Evolutionary conservation across 2,797 vertebrate genomes (phyloP).

Genomic region (Sarcophilus harrisii): DNA sequence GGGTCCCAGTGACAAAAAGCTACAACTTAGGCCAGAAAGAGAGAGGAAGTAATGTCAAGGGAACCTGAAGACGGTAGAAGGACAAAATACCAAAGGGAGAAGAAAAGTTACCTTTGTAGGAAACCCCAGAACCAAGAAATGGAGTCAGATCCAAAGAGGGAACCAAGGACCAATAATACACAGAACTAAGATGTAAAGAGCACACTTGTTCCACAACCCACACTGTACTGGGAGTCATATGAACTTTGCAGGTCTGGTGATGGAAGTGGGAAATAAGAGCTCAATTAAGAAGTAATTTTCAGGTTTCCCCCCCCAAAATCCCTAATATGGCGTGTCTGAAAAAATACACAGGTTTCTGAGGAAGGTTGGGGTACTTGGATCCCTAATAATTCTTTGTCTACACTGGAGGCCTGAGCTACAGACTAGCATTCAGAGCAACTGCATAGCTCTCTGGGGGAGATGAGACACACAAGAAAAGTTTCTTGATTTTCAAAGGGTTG

Average conservation of each 20-base stretch:
- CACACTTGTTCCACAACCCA: not conserved
- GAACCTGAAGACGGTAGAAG: not conserved
- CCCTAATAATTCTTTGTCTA: not conserved
- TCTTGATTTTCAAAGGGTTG: not conserved
- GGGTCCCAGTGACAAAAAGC: not conserved
- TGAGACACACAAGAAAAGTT: not conserved
- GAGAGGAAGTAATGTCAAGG: not conserved
- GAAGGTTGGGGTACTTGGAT: not conserved
- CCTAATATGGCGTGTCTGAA: not conserved
- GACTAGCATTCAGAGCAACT: not conserved
- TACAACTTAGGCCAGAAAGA: not conserved
- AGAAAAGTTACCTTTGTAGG: not conserved
- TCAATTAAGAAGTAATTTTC: not conserved
- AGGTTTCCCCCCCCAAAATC: not conserved
- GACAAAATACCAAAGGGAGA: not conserved
- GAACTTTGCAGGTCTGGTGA: not conserved
- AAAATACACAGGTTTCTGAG: not conserved
- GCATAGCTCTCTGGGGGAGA: no score
- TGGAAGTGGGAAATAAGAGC: not conserved
- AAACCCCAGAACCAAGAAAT: not conserved
- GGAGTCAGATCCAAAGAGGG: not conserved
- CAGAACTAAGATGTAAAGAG: not conserved
- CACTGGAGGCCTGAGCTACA: not conserved
- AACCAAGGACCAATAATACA: not conserved
- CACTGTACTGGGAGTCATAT: not conserved